A percentile compares a stretch with the other conserved stretches of the same genome.
Conservation (phyloP, 1,140 invertebrate species). For the Hypsibius dujardini region DNA sequence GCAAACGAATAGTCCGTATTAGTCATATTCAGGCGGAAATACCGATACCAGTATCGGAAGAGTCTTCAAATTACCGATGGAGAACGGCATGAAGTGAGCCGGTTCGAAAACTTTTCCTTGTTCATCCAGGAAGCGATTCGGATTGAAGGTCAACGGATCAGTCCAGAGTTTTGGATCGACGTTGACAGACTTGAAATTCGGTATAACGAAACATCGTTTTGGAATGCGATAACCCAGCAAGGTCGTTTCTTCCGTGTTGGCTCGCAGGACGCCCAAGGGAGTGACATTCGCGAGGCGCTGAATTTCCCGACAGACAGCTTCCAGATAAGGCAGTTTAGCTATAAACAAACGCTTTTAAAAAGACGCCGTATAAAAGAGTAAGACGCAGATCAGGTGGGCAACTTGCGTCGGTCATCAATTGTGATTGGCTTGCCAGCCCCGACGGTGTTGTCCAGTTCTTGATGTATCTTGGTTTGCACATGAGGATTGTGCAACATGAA, state of each 20-base stretch:
- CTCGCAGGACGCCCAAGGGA: constrained; percentile 31
- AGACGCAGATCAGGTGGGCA: no score
- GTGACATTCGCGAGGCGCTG: constrained; percentile 26
- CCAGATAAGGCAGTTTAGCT: constrained; percentile 10
- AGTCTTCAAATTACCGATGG: constrained; percentile 23
- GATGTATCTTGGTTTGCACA: constrained; percentile 28
- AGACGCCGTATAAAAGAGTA: no score
- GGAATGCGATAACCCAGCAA: constrained; percentile 29
- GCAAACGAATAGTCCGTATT: constrained; percentile 25
- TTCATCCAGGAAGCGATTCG: constrained; percentile 53
- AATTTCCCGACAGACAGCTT: constrained; percentile 14
- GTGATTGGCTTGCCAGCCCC: constrained; percentile 22
- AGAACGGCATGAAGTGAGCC: constrained; percentile 34
- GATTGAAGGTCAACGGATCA: constrained; percentile 52
- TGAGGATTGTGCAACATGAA: constrained; percentile 26
- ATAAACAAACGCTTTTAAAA: not conserved
- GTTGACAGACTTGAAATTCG: constrained; percentile 56
- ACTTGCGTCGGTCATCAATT: constrained; percentile 15
- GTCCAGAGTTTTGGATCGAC: constrained; percentile 49
- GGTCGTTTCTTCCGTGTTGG: constrained; percentile 29
- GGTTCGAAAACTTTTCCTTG: constrained; percentile 43
- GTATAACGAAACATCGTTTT: constrained; percentile 45
- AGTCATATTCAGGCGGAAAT: not conserved
- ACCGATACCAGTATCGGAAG: constrained; percentile 14
- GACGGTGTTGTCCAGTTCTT: constrained; percentile 29